Conservation (phyloP, 2,797 vertebrate species). For the Cyprinella venusta region DNA sequence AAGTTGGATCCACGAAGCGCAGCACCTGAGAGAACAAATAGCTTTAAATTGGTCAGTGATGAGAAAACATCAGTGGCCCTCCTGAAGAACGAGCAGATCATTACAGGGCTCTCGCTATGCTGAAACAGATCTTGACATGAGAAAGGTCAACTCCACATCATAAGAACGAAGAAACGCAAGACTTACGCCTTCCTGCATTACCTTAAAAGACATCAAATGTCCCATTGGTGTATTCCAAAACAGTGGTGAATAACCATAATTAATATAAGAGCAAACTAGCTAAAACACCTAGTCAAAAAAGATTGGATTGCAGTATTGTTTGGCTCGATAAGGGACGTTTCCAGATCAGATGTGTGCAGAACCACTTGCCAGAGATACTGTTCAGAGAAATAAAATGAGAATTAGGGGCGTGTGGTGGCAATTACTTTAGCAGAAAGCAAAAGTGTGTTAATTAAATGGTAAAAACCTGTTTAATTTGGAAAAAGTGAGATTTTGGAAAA, state of each 20-base stretch:
- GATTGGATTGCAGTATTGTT: conserved; percentile 51
- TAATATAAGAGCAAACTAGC: conserved; percentile 64
- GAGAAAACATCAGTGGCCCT: conserved; percentile 90
- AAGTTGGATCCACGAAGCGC: conserved; percentile 73
- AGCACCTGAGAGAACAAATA: conserved; percentile 88
- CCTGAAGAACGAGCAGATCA: conserved; percentile 88
- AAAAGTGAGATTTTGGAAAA: conserved; percentile 44
- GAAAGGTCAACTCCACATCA: conserved; percentile 35
- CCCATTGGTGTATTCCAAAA: conserved; percentile 58
- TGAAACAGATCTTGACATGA: conserved; percentile 72
- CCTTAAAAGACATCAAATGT: conserved; percentile 29
- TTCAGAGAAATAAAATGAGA: conserved; percentile 72
- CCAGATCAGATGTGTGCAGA: conserved; percentile 65
- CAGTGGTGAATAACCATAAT: conserved; percentile 63
- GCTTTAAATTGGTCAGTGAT: conserved; percentile 94
- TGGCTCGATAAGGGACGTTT: conserved; percentile 43
- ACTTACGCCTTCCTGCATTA: neutral
- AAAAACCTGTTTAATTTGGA: conserved; percentile 55
- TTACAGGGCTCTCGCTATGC: conserved; percentile 83
- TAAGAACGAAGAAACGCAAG: neutral
- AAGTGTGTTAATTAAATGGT: conserved; percentile 74
- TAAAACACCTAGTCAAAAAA: conserved; percentile 66
- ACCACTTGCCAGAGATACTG: conserved; percentile 55
- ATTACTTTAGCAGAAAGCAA: conserved; percentile 70
- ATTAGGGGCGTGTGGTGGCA: conserved; percentile 68